Base-by-base conservation (phyloP, 2,888 invertebrate genomes). In the Reticulitermes lucifugus region DNA sequence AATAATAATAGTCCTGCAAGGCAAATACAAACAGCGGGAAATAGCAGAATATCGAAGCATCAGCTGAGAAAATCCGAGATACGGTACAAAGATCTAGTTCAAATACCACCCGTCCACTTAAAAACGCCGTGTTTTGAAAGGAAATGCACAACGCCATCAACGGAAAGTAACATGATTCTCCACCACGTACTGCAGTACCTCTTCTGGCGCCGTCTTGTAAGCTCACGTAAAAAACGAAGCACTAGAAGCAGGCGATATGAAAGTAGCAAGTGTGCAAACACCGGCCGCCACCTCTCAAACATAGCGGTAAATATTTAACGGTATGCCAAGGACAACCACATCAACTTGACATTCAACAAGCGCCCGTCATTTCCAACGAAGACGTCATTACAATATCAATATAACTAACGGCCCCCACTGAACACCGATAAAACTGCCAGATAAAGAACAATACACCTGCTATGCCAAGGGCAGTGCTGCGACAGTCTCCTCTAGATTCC, bases 271-370 rank as follows among this genome's bases (percentile, higher is more conserved):
- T 14, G 14, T 18, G 55, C 12, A n/a, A 6, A 25, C 65, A 65
- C 25, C 21, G 4, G 35, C 35, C 35, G 18, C 51, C 55, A 55
- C 55, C 55, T 18, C 21, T 73, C 7, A 0, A 41, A 73, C 73
- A 25, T 51, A 77, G 77, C 77, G 77, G 77, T 77, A 77, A 41
- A 77, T 77, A 77, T 77, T 35, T 25, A 77, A 51, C 77, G 81
- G 65, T 43, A 81, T 81, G 81, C 81, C 81, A 81, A 81, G 81
- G 81, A 81, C 81, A 81, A 70, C 81, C 43, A 81, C 70, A 25
- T 41, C 51, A 77, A 7, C 29, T 46, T 77, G 77, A 77, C 77
- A 77, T 77, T 77, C 77, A 77, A 77, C 43, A 77, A 51, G 35
- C 73, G 21, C 73, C 29, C 3, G 73, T 73, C 35, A 73, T 73